Base-by-base conservation (phyloP, 2,797 vertebrate species). In the Poliocrania exsul region DNA sequence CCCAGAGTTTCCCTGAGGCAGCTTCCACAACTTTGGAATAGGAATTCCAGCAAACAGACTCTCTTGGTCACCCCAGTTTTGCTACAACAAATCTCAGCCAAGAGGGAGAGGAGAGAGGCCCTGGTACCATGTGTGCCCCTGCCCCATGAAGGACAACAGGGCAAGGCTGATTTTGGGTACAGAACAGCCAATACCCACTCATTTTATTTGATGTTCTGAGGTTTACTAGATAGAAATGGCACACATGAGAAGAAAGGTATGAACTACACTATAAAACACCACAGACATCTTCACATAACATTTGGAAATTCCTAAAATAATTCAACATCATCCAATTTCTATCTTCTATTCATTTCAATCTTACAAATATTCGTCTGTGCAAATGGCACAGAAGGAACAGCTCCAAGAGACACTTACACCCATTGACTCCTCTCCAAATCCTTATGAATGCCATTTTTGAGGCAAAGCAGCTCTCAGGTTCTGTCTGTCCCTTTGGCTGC, bases 21-120 rank as follows among this genome's bases (percentile, higher is more conserved):
- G 61, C 12, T 4, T 6, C 7, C 6, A 21, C 20, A 70, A 5
- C 23, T 66, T 4, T 31, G 9, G 38, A 23, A 64, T 0, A 31
- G 38, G 21, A 58, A 58, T 26, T 75, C 35, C 25, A 16, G n/a
- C n/a, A 46, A 54, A 50, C 13, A 66, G 31, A 38, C 23, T 15
- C 13, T 7, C 16, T 4, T 17, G 35, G 29, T 69, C 62, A 75
- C 6, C 6, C 11, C 29, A 15, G 26, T 17, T 50, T 38, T 60
- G 19, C 26, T n/a, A 40, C 2, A 5, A 35, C 16, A 71, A 51
- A 71, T 49, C 18, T 25, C 33, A 33, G 31, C 49, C 13, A 46
- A 54, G 5, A 29, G 11, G 31, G 10, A 78, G 23, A 58, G 16
- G 31, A 47, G 18, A 70, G 13, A 72, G 37, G 50, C 21, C 16